These are phyloP conservation scores for Ceratina calcarata DNA, from an alignment of 1,140 invertebrate genomes.

Conservation along the genomic window DNA sequence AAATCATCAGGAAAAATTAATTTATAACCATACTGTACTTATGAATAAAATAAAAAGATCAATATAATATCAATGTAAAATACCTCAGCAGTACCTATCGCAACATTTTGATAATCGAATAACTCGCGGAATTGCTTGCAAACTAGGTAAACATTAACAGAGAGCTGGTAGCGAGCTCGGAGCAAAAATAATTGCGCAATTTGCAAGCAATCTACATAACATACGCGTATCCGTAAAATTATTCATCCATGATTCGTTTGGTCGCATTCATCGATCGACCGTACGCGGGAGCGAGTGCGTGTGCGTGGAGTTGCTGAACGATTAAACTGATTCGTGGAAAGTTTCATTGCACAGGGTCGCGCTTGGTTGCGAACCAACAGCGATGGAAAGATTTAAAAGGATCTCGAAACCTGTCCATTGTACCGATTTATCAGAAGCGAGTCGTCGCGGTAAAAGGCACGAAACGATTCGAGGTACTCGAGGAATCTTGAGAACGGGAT, in stretches of 20 bases:
- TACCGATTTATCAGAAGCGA: background rate
- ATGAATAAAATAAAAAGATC: too few relatives aligned
- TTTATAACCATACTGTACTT: too few relatives aligned
- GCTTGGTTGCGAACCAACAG: background rate
- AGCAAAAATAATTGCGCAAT: conserved; percentile 1
- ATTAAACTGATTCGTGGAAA: background rate
- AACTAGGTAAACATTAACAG: background rate
- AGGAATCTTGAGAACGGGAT: background rate
- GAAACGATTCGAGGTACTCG: background rate
- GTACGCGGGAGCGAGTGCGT: background rate
- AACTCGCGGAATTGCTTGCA: too few relatives aligned
- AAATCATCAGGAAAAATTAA: too few relatives aligned
- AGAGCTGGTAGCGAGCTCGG: background rate
- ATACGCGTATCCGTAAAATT: background rate
- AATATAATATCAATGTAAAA: too few relatives aligned
- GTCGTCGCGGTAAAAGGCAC: too few relatives aligned
- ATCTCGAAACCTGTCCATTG: background rate
- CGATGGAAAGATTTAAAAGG: background rate
- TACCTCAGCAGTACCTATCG: too few relatives aligned
- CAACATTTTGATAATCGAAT: too few relatives aligned
- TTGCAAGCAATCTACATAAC: background rate
- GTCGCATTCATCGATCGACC: background rate
- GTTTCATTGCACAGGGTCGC: background rate
- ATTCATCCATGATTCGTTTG: conserved; percentile 3
- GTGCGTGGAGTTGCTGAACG: background rate